Conservation (phyloP, 2,113 vertebrate genomes). For the human region DNA sequence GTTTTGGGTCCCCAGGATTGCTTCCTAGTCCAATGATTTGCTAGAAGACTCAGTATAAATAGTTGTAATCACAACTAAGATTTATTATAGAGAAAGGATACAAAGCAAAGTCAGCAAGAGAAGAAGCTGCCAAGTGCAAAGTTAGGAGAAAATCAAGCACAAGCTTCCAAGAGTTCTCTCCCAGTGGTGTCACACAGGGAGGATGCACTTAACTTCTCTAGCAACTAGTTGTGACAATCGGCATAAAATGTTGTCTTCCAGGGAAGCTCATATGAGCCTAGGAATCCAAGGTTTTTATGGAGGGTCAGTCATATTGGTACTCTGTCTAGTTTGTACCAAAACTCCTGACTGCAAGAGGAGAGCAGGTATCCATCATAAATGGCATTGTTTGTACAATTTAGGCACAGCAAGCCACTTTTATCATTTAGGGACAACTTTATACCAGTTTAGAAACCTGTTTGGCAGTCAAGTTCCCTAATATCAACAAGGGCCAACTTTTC, state of each 20-base stretch:
- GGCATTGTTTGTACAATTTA: neutral
- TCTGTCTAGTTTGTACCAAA: neutral
- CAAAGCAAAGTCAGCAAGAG: neutral
- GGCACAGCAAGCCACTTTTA: neutral
- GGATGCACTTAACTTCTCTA: neutral
- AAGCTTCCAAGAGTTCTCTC: neutral
- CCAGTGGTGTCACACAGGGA: neutral
- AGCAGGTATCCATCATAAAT: neutral
- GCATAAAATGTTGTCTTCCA: neutral
- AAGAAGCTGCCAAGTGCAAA: neutral
- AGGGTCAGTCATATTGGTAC: neutral
- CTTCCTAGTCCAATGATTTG: neutral
- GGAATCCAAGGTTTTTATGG: neutral
- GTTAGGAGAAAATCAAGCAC: neutral
- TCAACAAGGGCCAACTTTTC: neutral
- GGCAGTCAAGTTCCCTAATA: neutral
- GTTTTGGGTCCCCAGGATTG: neutral
- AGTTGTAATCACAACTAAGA: neutral
- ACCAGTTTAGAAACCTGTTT: neutral
- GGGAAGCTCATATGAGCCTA: neutral
- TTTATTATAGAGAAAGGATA: neutral
- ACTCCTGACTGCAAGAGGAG: neutral
- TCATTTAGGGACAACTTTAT: neutral
- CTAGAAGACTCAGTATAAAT: neutral
- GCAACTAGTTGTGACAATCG: neutral